Conservation (phyloP, 2,888 invertebrate species). For the Acrobeloides nanus region DNA sequence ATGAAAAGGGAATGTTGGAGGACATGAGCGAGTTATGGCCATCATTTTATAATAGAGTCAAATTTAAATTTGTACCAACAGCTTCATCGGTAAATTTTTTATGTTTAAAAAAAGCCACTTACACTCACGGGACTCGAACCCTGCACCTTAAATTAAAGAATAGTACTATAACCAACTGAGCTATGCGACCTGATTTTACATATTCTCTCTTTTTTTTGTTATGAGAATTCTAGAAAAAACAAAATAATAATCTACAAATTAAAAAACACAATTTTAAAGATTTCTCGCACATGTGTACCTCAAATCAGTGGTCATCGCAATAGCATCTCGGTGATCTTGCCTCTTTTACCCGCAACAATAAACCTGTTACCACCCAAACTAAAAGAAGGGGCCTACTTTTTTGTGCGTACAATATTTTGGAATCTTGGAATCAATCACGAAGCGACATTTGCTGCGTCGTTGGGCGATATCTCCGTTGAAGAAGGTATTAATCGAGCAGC, state of each 20-base stretch:
- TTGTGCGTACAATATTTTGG: slow-evolving; percentile 24
- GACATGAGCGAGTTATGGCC: slow-evolving; percentile 40
- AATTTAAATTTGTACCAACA: slow-evolving; percentile 31
- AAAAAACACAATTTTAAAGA: slow-evolving; percentile 12
- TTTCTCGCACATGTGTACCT: slow-evolving; percentile 42
- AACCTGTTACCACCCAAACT: slow-evolving; percentile 5
- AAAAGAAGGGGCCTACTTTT: slow-evolving; percentile 20
- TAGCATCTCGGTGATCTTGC: slow-evolving; percentile 6
- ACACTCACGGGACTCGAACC: no score
- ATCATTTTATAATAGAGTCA: slow-evolving; percentile 26
- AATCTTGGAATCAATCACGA: slow-evolving; percentile 47
- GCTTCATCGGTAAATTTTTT: slow-evolving; percentile 23
- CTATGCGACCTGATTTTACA: no score
- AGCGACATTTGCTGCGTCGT: slow-evolving; percentile 37
- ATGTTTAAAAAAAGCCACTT: no score
- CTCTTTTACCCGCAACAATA: slow-evolving; percentile 13
- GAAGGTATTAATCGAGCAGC: slow-evolving; percentile 25
- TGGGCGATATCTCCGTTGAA: slow-evolving; percentile 27
- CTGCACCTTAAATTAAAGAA: no score
- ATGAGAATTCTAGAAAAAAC: no score
- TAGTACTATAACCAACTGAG: no score
- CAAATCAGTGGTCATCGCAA: slow-evolving; percentile 36
- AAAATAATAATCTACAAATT: no score
- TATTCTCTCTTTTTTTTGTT: no score
- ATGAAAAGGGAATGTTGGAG: slow-evolving; percentile 50